Conservation (phyloP, 2,797 vertebrate genomes). For the Geotrypetes seraphini region DNA sequence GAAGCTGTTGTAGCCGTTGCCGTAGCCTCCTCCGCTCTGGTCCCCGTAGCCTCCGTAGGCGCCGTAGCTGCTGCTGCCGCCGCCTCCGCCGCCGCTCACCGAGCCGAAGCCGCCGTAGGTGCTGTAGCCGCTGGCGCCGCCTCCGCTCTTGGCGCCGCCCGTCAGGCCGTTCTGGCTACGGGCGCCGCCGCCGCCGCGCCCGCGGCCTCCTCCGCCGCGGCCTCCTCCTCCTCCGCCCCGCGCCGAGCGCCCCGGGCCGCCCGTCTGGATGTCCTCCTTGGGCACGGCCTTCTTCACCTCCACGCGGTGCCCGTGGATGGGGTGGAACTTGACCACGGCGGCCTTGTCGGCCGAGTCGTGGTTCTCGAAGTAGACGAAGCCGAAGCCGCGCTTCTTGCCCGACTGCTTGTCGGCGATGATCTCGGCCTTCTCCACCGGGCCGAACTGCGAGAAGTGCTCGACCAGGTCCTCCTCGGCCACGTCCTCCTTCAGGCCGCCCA, state of each 20-base stretch:
- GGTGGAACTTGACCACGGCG: slow-evolving; percentile 88
- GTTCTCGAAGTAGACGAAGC: slow-evolving; percentile 89
- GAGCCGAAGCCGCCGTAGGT: slow-evolving; percentile 61
- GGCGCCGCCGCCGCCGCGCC: slow-evolving; percentile 51
- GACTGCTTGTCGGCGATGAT: slow-evolving; percentile 94
- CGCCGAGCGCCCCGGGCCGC: slow-evolving; percentile 52
- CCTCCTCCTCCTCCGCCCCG: slow-evolving; percentile 60
- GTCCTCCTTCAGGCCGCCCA: slow-evolving; percentile 84
- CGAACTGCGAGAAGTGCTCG: slow-evolving; percentile 81
- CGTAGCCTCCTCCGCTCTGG: slow-evolving; percentile 61
- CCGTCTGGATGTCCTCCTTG: slow-evolving; percentile 86
- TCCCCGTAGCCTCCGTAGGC: slow-evolving; percentile 71
- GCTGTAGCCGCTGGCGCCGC: slow-evolving; percentile 67
- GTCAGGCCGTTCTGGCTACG: slow-evolving; percentile 69
- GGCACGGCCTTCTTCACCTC: slow-evolving; percentile 96
- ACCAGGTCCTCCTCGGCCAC: slow-evolving; percentile 75
- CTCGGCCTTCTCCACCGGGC: slow-evolving; percentile 87
- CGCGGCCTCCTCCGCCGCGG: slow-evolving; percentile 62
- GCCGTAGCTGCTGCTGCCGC: slow-evolving; percentile 53
- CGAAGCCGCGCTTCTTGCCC: slow-evolving; percentile 90
- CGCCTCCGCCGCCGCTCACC: slow-evolving; percentile 46
- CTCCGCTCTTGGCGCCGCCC: slow-evolving; percentile 61
- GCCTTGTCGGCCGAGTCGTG: slow-evolving; percentile 93
- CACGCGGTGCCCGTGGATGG: slow-evolving; percentile 87
- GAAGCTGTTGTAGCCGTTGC: slow-evolving; percentile 87